phyloP scores from a whole-genome alignment of 2,113 vertebrate species.

The Dicaeum eximium region DNA sequence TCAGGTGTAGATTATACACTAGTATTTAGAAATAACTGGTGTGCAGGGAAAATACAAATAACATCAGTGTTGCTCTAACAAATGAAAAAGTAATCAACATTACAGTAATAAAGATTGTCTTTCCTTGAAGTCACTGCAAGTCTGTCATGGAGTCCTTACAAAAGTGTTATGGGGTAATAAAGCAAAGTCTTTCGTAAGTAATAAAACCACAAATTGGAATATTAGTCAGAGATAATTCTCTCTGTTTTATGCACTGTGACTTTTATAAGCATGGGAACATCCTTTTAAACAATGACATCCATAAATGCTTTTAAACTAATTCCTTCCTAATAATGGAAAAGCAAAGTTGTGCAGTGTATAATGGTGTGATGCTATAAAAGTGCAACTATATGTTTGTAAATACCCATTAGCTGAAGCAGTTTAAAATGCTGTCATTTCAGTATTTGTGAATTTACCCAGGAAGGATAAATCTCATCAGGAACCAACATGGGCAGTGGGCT shows the following conservation, averaged over 20 bases:
- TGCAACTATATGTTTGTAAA: neutral
- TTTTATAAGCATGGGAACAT: slow-evolving; percentile 26
- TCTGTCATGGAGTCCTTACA: neutral
- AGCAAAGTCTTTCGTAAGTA: slow-evolving; percentile 11
- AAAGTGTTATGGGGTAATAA: neutral
- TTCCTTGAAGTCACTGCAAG: neutral
- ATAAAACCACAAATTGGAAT: slow-evolving; percentile 33
- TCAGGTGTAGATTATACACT: neutral
- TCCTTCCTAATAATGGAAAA: neutral
- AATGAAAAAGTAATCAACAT: neutral
- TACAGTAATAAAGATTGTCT: neutral
- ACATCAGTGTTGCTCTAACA: neutral
- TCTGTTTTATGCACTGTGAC: neutral
- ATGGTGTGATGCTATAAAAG: neutral
- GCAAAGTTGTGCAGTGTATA: neutral
- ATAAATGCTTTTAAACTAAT: neutral
- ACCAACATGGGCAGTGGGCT: neutral
- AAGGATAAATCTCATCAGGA: neutral
- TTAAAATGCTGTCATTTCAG: neutral
- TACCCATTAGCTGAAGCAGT: neutral
- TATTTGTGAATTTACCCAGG: neutral
- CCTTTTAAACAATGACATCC: neutral
- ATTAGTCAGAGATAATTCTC: slow-evolving; percentile 7
- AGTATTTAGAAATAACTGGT: neutral
- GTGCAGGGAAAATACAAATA: neutral